These are phyloP conservation scores for Aethina tumida DNA, from an alignment of 1,140 invertebrate genomes.

Conservation along the genomic window DNA sequence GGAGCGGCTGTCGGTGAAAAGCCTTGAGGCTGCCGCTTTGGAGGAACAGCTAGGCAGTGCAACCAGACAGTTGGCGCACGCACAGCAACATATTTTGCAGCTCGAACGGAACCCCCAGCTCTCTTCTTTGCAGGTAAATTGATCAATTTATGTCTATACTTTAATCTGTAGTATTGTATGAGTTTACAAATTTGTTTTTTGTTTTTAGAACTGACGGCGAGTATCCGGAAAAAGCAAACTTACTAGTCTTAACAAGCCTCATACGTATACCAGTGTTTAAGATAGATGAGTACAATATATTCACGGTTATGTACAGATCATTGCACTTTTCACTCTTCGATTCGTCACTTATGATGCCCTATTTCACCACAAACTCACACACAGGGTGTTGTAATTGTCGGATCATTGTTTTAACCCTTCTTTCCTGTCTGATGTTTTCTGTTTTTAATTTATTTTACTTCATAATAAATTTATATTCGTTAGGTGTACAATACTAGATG, in stretches of 20 bases:
- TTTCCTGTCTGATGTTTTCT: constrained; percentile 15
- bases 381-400: constrained; percentile 6
- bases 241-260: constrained; percentile 36
- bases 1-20: constrained; percentile 85
- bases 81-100: constrained; percentile 69
- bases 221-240: constrained; percentile 25
- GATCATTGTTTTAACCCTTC: constrained; percentile 14
- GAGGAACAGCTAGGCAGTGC: constrained; percentile 72
- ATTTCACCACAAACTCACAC: constrained; percentile 5
- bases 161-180: constrained; percentile 5
- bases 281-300: constrained; percentile 30
- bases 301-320: constrained; percentile 34
- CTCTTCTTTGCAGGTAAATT: constrained; percentile 43
- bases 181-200: constrained; percentile 8
- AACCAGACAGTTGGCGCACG: constrained; percentile 66
- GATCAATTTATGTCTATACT: constrained; percentile 5
- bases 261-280: constrained; percentile 29
- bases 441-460: constrained; percentile 25
- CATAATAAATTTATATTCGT: constrained; percentile 17
- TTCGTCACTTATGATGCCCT: constrained; percentile 4
- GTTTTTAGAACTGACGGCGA: constrained; percentile 31
- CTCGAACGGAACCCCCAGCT: constrained; percentile 56
- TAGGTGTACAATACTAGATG: constrained; percentile 26
- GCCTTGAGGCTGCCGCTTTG: constrained; percentile 76
- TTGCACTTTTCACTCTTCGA: constrained; percentile 22